Evolutionary conservation across 2,888 invertebrate species (phyloP), one percentile per base, ranked within the genome.

Genomic region (Spisula solida): DNA sequence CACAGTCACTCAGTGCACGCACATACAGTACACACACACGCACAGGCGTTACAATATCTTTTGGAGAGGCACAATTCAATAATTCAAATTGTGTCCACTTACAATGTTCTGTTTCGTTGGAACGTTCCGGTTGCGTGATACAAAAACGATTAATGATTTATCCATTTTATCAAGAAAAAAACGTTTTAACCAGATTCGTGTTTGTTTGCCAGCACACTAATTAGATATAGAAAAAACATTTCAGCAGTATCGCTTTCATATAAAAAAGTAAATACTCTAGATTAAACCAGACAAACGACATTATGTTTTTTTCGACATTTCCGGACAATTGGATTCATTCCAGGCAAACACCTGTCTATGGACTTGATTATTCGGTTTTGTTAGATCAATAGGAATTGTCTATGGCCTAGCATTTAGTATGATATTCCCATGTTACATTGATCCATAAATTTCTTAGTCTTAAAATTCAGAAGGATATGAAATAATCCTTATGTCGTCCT

Each of bases 381-480:
- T 12, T 18, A 34, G 34, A 75, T 75, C 75, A 75, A 75, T 75
- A 75, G 14, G 16, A 34, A 34, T 31, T 75, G 75, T 34, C 75
- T 75, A 31, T 25, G 18, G 75, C 18, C 75, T 31, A 18, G 0
- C 34, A 75, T 75, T 20, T 75, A 75, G 31, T 34, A 31, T 75
- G 34, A 75, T 75, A 75, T 75, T 75, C 34, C 34, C 75, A 31
- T 31, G 34, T 75, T 31, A 25, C 34, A 75, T 75, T 75, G 75
- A 34, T 75, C 34, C 75, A 75, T 75, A 75, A 41, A 34, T 75
- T 31, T 75, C 75, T 75, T 34, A 18, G 31, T 6, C 60, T 66
- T 75, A 31, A 75, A 75, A 75, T 75, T 34, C 31, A 66, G 60
- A 25, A 66, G 60, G 60, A n/a, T 66, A 66, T 66, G 25, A 66